phyloP scores from a whole-genome alignment of 2,888 invertebrate species.

The Mesoligia furuncula region DNA sequence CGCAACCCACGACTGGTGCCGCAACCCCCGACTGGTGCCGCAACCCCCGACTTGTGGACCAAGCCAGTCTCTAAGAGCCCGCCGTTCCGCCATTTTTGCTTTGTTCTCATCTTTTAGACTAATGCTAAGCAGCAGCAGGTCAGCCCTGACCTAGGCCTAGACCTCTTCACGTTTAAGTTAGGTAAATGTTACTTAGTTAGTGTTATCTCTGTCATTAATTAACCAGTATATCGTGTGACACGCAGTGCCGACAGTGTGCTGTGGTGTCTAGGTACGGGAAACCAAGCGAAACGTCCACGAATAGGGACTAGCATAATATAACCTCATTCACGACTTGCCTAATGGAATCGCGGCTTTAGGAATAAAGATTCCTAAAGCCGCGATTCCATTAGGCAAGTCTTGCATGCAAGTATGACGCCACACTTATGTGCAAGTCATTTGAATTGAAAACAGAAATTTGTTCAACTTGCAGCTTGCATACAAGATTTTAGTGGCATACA shows the following conservation, averaged over 20 bases:
- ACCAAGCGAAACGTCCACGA: conserved; percentile 12
- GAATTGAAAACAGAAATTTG: no score
- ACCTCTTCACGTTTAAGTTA: neutral
- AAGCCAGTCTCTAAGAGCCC: neutral
- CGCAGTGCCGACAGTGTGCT: neutral
- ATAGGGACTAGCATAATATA: neutral
- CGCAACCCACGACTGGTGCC: no score
- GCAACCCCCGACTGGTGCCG: no score
- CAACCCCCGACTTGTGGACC: no score
- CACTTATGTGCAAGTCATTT: no score
- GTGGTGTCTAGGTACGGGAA: neutral
- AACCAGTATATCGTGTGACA: conserved; percentile 22
- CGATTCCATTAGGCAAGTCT: no score
- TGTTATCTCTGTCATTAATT: neutral
- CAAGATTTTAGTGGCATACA: no score
- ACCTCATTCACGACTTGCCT: no score
- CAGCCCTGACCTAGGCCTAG: conserved; percentile 6
- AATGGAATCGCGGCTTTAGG: no score
- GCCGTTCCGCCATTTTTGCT: neutral
- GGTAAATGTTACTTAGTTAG: conserved; percentile 1
- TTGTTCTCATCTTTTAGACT: neutral
- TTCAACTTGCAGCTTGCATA: no score
- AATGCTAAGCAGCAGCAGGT: neutral
- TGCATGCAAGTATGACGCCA: no score
- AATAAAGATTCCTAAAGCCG: no score